phyloP scores from a whole-genome alignment of 2,113 vertebrate genomes.

The Sterrhoptilus dennistouni region DNA sequence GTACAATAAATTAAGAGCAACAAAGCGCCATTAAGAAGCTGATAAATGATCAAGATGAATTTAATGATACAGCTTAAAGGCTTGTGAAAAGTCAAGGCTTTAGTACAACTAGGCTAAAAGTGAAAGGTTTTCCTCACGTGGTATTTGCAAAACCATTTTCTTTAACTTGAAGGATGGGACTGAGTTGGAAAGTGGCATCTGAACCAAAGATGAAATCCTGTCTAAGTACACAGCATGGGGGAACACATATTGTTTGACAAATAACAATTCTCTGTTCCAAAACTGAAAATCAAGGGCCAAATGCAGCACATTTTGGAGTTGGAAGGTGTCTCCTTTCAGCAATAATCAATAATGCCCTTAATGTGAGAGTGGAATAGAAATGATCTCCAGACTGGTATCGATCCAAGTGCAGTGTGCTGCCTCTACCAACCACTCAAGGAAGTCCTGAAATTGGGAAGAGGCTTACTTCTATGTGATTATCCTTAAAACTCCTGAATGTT shows the following conservation, averaged over 20 bases:
- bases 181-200: conserved; percentile 20
- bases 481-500: not conserved
- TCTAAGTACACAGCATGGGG: not conserved
- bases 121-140: not conserved
- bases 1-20: conserved; percentile 82
- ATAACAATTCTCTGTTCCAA: not conserved
- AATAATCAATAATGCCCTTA: conserved; percentile 60
- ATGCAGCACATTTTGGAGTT: not conserved
- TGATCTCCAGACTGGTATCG: not conserved
- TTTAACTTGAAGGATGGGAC: not conserved
- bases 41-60: conserved; percentile 37
- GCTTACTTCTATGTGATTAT: not conserved
- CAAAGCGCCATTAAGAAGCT: conserved; percentile 42
- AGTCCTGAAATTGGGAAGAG: not conserved
- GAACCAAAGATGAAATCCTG: not conserved
- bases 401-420: conserved; percentile 21
- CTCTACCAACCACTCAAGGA: not conserved
- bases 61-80: conserved; percentile 47
- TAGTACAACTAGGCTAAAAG: conserved; percentile 44
- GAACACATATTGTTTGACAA: not conserved
- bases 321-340: conserved; percentile 34
- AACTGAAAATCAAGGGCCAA: not conserved
- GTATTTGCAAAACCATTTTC: conserved; percentile 25
- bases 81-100: conserved; percentile 56
- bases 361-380: not conserved